These are phyloP conservation scores for Hybos culiciformis DNA, from an alignment of 2,888 invertebrate genomes.

Conservation along the genomic window DNA sequence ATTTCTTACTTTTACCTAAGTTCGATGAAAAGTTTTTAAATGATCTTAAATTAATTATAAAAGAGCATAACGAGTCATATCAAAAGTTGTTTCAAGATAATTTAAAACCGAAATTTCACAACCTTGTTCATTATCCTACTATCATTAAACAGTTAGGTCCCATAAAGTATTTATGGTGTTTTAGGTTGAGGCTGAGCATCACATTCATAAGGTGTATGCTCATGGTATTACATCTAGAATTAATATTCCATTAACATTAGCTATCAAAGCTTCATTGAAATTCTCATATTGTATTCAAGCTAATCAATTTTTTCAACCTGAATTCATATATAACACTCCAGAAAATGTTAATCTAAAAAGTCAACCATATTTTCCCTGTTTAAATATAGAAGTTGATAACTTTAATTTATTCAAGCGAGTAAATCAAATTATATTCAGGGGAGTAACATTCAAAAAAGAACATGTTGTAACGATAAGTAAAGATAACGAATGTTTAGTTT, in stretches of 20 bases:
- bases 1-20: conserved; percentile 9
- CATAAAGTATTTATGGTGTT: conserved; percentile 10
- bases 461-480: no score
- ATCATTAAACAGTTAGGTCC: conserved; percentile 11
- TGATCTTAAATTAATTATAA: conserved; percentile 8
- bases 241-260: conserved; percentile 10
- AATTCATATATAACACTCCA: background rate
- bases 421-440: no score
- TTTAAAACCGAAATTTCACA: conserved; percentile 11
- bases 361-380: background rate
- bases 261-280: conserved; percentile 12
- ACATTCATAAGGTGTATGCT: conserved; percentile 12
- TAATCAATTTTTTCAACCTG: conserved; percentile 9
- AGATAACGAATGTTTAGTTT: no score
- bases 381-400: no score
- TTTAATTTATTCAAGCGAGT: no score
- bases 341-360: background rate
- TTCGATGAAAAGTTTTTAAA: conserved; percentile 7
- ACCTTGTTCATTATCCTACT: conserved; percentile 11
- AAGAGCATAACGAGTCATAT: conserved; percentile 9
- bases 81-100: conserved; percentile 10
- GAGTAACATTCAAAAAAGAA: no score
- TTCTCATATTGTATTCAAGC: conserved; percentile 9
- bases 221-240: conserved; percentile 11
- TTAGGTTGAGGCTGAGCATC: conserved; percentile 12